Percentiles rank a stretch among this genome's conserved stretches.
Evolutionary conservation across 2,113 vertebrate species (phyloP).

Genomic region (Sigmodon hispidus): DNA sequence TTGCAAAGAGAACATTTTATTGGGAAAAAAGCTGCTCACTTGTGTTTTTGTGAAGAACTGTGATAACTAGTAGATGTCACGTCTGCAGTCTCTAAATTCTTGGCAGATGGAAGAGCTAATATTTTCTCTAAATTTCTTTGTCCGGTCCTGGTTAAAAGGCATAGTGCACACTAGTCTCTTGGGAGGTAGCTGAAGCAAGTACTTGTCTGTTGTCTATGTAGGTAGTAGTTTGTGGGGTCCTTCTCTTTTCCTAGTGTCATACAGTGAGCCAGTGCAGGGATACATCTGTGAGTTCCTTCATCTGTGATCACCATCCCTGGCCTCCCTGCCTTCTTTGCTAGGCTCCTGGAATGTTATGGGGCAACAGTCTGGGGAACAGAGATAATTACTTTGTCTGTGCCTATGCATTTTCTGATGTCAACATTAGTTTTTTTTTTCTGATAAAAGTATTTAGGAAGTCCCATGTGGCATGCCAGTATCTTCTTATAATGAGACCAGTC

Average conservation of each 20-base stretch:
- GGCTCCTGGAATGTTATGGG: background rate
- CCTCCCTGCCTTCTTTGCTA: background rate
- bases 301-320: background rate
- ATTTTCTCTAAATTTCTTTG: background rate
- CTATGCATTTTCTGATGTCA: background rate
- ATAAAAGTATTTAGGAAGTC: background rate
- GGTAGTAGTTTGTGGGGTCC: background rate
- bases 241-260: background rate
- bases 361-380: background rate
- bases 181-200: background rate
- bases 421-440: background rate
- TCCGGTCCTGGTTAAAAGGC: background rate
- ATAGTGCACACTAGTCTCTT: background rate
- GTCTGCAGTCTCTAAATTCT: slow-evolving; percentile 23
- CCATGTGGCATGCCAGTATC: background rate
- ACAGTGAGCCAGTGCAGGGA: background rate
- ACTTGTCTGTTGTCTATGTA: background rate
- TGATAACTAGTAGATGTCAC: background rate
- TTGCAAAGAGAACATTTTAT: slow-evolving; percentile 24
- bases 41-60: background rate
- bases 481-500: background rate
- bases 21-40: slow-evolving; percentile 5
- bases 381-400: background rate
- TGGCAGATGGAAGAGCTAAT: background rate
- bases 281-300: background rate